Evolutionary conservation across 2,888 invertebrate species (phyloP).

Genomic region (Scelioninae gen. 1): DNA sequence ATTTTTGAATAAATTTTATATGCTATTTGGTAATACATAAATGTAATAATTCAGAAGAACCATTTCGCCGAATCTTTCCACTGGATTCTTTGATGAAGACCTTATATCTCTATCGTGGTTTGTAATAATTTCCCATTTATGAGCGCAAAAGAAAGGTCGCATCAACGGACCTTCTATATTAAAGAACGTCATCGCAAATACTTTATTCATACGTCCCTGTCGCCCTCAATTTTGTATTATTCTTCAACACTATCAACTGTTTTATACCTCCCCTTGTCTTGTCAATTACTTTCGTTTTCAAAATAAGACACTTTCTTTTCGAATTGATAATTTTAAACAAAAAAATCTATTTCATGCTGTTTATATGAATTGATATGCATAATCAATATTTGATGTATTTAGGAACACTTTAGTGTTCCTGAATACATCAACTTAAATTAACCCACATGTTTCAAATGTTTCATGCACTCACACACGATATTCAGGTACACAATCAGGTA

Average conservation of each 20-base stretch:
- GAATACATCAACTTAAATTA: no score
- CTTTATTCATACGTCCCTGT: neutral
- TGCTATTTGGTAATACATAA: neutral
- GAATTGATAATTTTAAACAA: neutral
- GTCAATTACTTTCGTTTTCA: neutral
- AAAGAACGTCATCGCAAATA: slow-evolving; percentile 1
- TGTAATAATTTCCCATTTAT: slow-evolving; percentile 22
- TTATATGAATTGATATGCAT: no score
- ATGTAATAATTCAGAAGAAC: neutral
- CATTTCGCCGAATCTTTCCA: neutral
- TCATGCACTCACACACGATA: slow-evolving; percentile 40
- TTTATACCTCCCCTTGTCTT: neutral
- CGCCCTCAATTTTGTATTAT: slow-evolving; percentile 1
- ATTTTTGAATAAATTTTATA: no score
- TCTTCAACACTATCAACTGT: slow-evolving; percentile 19
- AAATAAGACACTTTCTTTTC: neutral
- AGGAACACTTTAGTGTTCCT: no score
- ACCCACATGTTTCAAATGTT: slow-evolving; percentile 34
- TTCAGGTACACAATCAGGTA: slow-evolving; percentile 72
- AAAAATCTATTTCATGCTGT: neutral
- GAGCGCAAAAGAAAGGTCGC: slow-evolving; percentile 22
- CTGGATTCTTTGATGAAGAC: slow-evolving; percentile 1
- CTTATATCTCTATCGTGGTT: slow-evolving; percentile 1
- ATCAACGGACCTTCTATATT: slow-evolving; percentile 21
- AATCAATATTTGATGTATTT: no score